Evolutionary conservation across 2,888 invertebrate genomes (phyloP).

Genomic region (Cantharis rufa): DNA sequence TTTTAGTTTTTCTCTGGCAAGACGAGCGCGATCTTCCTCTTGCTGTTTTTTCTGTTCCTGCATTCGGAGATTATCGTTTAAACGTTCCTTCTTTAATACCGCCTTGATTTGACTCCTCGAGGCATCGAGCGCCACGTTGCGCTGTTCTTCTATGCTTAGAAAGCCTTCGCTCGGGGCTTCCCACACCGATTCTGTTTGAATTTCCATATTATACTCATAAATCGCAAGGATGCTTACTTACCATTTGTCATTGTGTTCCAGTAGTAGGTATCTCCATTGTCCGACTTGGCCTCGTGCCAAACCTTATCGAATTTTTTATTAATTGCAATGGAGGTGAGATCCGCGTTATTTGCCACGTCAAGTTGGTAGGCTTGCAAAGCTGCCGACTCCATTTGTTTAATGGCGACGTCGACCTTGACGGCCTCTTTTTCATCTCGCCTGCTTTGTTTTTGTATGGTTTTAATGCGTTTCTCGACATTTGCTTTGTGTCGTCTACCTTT

Average conservation of each 20-base stretch:
- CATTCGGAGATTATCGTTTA: slow-evolving; percentile 33
- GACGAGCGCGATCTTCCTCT: slow-evolving; percentile 59
- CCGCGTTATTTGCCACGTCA: slow-evolving; percentile 75
- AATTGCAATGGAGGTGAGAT: slow-evolving; percentile 63
- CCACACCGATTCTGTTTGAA: slow-evolving; percentile 71
- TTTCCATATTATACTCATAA: background rate
- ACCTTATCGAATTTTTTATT: slow-evolving; percentile 53
- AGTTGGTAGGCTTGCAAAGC: slow-evolving; percentile 86
- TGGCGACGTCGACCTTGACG: slow-evolving; percentile 75
- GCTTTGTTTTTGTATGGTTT: slow-evolving; percentile 82
- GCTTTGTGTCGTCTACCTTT: slow-evolving; percentile 90
- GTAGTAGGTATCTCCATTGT: slow-evolving; percentile 80
- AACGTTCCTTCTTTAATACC: slow-evolving; percentile 43
- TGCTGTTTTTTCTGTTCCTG: slow-evolving; percentile 53
- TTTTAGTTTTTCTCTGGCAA: slow-evolving; percentile 57
- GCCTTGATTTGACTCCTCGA: slow-evolving; percentile 55
- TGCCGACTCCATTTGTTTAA: slow-evolving; percentile 88
- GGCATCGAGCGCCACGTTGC: slow-evolving; percentile 57
- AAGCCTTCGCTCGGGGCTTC: slow-evolving; percentile 74
- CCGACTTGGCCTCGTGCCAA: slow-evolving; percentile 81
- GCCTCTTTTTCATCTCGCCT: slow-evolving; percentile 78
- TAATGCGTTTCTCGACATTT: slow-evolving; percentile 85
- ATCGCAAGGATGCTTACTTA: slow-evolving; percentile 45
- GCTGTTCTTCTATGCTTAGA: slow-evolving; percentile 69
- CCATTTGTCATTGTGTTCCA: slow-evolving; percentile 86